Base-by-base conservation (phyloP, 1,140 invertebrate species). In the Euura saliciscinereae region DNA sequence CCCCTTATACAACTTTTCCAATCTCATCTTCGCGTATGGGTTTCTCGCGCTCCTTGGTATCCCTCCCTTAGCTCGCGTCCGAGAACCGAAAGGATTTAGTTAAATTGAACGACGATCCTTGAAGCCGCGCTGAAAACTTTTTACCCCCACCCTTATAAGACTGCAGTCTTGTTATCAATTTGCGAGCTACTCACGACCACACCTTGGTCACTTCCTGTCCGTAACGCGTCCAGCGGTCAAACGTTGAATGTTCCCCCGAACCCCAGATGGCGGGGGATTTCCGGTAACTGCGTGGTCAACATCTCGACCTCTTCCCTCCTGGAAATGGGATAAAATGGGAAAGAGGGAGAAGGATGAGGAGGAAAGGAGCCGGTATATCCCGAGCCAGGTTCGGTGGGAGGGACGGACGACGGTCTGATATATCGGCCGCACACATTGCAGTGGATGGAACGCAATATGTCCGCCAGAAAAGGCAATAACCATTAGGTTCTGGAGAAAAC, bases 401-500 rank as follows among this genome's bases (percentile, higher is more conserved):
- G 78, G 42, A 43, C n/a, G 44, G 66, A n/a, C 65, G 70, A 44
- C 64, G 73, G 76, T 76, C 80, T 89, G 88, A 89, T 89, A 86
- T 89, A 89, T 89, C 84, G 87, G 84, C 84, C 81, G 87, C 88
- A 89, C 89, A 89, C 89, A 89, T 89, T 90, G 89, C 89, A 88
- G 85, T 88, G 86, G 87, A 89, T 89, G 86, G 88, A 90, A 89
- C 88, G 88, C 89, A 90, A 89, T 90, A 90, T 90, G 89, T 89
- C 89, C 88, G 86, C 85, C 84, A 87, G 87, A 88, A 89, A 89
- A 89, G 88, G 89, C 88, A 90, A 90, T 90, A 90, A 89, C 89
- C 89, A 90, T 90, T 90, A 90, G 86, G 88, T 89, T 84, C 84
- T 84, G 84, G 88, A 88, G 88, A 59, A 90, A 90, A 89, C 88